Base-by-base conservation (phyloP, 1,140 invertebrate species). In the Sycophaga agraensis region DNA sequence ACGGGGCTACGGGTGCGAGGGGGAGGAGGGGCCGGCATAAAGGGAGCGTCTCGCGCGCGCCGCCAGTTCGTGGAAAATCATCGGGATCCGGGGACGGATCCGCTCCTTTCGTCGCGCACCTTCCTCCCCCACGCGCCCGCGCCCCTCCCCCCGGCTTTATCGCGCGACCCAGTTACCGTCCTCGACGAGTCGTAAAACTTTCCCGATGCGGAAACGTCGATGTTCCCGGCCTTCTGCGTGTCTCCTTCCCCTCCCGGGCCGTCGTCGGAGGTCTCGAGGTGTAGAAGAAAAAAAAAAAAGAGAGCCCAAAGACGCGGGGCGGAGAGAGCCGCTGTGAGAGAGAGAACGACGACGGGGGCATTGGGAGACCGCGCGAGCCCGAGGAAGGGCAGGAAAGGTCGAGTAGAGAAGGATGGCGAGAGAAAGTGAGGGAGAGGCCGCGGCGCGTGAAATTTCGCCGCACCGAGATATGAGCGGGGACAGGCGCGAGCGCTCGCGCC, bases 91-190 rank as follows among this genome's bases (percentile, higher is more conserved):
- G 17, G 55, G 19, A 7, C 21, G 35, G 24, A 39, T 45, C 48
- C 22, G 57, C 26, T 51, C 34, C 22, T 60, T 60, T 60, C 31
- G 39, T 54, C 35, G 12, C 35, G 17, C 40, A 42, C 39, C 42
- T 51, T 22, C 31, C 50, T 12, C 24, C n/a, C 17, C 17, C n/a
- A 22, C 40, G 4, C 4, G 14, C 2, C 19, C 48, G 3, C 11
- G 2, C 8, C n/a, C 34, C 48, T 42, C 19, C 28, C 42, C 19
- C 19, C 37, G 8, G 17, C 26, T 59, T 65, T 57, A 60, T 65
- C 63, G 53, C 63, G 53, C 63, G 58, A 65, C 63, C 63, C 53
- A 65, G 57, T 60, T 65, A 59, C 58, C 12, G 26, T 31, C 56
- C 11, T 14, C 46, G 40, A 28, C 51, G 45, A 48, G 63, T 54